Base-by-base conservation (phyloP, 2,113 vertebrate genomes). In the Lonchura striata region DNA sequence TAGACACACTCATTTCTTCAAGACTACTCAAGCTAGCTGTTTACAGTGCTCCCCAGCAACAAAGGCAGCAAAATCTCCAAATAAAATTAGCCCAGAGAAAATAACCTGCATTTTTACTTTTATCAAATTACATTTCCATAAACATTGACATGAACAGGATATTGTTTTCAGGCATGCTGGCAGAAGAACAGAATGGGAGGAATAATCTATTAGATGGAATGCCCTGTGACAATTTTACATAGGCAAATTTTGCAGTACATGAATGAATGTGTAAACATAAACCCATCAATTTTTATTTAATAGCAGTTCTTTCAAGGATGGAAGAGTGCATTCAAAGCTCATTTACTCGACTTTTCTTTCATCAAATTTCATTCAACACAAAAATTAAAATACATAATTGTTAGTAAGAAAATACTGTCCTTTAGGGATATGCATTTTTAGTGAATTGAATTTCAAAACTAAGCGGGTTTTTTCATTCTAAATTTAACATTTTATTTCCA, bases 41-140 rank as follows among this genome's bases (percentile, higher is more conserved):
- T 93, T 82, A 80, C 63, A 41, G 35, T 44, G 69, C 19, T 71
- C 22, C 28, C 69, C 41, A 78, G n/a, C 13, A 92, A 70, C 44
- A 86, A 91, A 83, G 35, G 35, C 49, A 83, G 24, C 12, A 88
- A 64, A 92, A 75, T 74, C 52, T 88, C 30, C 59, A 86, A 92
- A 93, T 72, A 85, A 88, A 92, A 91, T 90, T 82, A 96, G 20
- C 27, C 23, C 31, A 9, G 27, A 88, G 69, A 89, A 88, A 83
- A 78, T 37, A 82, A 78, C 24, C 2, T 84, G 19, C 15, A 81
- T 50, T 86, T 90, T 83, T 83, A 16, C 21, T 88, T 93, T 71
- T 75, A 56, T 86, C 6, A 1, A 65, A 90, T 90, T 81, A 86
- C 44, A 10, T 83, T 93, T 74, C 71, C 31, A 60, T 54, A 75